phyloP scores from a whole-genome alignment of 2,888 invertebrate genomes.

The Caradrina kadenii region DNA sequence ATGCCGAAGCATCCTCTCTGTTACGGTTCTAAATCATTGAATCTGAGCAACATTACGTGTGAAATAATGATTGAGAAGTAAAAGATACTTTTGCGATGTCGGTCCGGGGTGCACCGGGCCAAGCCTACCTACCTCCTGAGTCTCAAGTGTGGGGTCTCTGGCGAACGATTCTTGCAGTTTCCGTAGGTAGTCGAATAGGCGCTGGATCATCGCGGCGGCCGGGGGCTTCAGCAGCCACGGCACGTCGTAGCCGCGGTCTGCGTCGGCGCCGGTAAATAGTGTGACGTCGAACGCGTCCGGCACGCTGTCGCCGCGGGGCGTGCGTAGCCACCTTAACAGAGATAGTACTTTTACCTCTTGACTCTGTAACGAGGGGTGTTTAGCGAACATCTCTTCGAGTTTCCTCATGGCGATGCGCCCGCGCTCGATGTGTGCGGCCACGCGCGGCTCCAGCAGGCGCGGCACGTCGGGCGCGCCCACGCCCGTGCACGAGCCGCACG shows the following conservation, averaged over 20 bases:
- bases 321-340: conserved; percentile 44
- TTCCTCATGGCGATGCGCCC: conserved; percentile 94
- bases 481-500: conserved; percentile 4
- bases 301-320: conserved; percentile 11
- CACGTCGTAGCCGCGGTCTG: background rate
- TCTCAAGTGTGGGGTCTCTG: conserved; percentile 23
- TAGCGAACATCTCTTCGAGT: conserved; percentile 95
- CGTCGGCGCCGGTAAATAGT: background rate
- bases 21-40: conserved; percentile 6
- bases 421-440: conserved; percentile 94
- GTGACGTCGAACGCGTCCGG: background rate
- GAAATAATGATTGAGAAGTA: conserved; percentile 3
- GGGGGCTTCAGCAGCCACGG: conserved; percentile 32
- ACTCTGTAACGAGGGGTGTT: conserved; percentile 94
- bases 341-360: conserved; percentile 88
- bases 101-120: conserved; percentile 20
- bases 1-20: conserved; percentile 45
- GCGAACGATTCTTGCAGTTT: conserved; percentile 8
- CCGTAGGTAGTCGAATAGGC: background rate
- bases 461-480: conserved; percentile 72
- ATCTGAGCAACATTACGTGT: conserved; percentile 13
- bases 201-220: conserved; percentile 9
- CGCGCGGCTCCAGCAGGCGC: conserved; percentile 89
- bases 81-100: conserved; percentile 39
- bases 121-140: conserved; percentile 47